Evolutionary conservation across 2,888 invertebrate species (phyloP).

Genomic region (Drosophila cognata): DNA sequence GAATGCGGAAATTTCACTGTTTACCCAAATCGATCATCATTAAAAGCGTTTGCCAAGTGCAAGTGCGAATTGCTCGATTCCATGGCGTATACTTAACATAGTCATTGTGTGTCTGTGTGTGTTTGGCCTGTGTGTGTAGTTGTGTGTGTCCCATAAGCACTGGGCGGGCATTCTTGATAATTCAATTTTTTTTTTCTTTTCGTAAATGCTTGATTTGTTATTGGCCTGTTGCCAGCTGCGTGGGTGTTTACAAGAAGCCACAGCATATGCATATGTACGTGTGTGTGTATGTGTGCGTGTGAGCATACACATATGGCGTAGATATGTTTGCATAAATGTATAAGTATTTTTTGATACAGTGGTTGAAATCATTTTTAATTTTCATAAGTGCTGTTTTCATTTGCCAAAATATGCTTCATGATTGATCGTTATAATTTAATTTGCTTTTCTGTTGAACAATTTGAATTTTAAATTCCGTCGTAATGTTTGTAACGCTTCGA

Average conservation of each 20-base stretch:
- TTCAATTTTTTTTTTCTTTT: constrained; percentile 56
- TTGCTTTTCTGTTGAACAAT: neutral
- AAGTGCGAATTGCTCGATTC: constrained; percentile 76
- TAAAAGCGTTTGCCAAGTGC: constrained; percentile 68
- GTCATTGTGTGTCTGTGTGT: constrained; percentile 1
- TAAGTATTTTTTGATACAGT: constrained; percentile 2
- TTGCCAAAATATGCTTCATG: neutral
- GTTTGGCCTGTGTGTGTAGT: too few species aligned
- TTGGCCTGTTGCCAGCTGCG: constrained; percentile 19
- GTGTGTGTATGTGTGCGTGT: neutral
- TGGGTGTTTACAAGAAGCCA: constrained; percentile 26
- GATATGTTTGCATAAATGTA: neutral
- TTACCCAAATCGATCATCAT: constrained; percentile 79
- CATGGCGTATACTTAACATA: constrained; percentile 72
- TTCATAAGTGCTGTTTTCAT: constrained; percentile 1
- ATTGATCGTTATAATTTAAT: neutral
- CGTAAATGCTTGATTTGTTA: constrained; percentile 58
- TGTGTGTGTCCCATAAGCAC: constrained; percentile 5
- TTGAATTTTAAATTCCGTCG: neutral
- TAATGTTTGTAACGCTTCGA: neutral
- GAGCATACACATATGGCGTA: neutral
- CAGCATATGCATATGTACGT: constrained; percentile 9
- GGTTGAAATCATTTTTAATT: constrained; percentile 6
- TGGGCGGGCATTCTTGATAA: constrained; percentile 46
- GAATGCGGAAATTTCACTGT: constrained; percentile 77